Base-by-base conservation (phyloP, 2,797 vertebrate genomes). In the Meriones psammophilus region DNA sequence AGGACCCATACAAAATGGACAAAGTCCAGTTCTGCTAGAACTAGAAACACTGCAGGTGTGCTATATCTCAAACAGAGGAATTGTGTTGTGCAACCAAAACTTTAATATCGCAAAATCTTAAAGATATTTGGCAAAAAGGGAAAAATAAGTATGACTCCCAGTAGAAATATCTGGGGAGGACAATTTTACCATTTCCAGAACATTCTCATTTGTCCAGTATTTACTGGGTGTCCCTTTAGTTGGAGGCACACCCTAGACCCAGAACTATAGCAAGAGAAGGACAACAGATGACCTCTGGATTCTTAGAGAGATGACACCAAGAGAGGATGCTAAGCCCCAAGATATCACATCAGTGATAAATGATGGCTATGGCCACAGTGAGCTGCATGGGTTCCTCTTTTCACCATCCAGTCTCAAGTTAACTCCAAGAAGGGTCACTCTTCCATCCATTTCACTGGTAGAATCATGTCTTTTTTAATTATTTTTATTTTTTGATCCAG, bases 401-500 rank as follows among this genome's bases (percentile, higher is more conserved):
- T 30, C 69, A 56, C 9, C 10, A 3, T 39, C 42, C 30, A 88
- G 10, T 0, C 8, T 33, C 50, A 69, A 69, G 71, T 36, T 68
- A 58, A 78, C 74, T 89, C 50, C 33, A 54, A 24, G n/a, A 3
- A 77, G 33, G 20, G 20, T 74, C 74, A 77, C 46, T 86, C 66
- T 60, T 56, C 39, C 58, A 68, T 66, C 33, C 22, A 92, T 62
- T 96, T 91, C 60, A 56, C 56, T 94, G 68, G 54, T 64, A 28
- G 9, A 81, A 83, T 46, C 12, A 1, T 79, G 12, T 79, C 83
- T 58, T 30, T 36, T 68, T 76, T 42, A 42, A 42, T 42, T 17
- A 33, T 39, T 77, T 78, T 36, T 88, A 17, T 58, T 92, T 58
- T 92, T 58, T 58, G 60, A 96, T 89, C 88, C 68, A 87, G 93